A percentile compares a stretch with the other conserved stretches of the same genome.
These are phyloP conservation scores for Dendropsophus ebraccatus DNA, from an alignment of 2,113 vertebrate genomes.

Conservation along the genomic window DNA sequence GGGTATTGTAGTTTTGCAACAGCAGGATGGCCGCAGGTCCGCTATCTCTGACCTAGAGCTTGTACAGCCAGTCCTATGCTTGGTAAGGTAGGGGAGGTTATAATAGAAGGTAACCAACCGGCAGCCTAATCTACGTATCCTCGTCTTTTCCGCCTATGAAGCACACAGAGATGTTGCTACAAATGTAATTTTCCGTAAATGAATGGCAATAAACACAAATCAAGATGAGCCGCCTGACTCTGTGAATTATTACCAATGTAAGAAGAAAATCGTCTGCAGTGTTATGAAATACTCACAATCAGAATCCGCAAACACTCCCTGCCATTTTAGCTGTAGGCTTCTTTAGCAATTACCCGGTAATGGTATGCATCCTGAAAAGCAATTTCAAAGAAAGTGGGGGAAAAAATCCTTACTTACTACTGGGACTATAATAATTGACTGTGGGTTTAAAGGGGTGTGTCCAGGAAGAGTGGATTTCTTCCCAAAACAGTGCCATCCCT, in stretches of 20 bases:
- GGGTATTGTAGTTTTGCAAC: too few species aligned
- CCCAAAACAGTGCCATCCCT: too few species aligned
- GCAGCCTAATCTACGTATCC: neutral
- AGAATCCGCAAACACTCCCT: neutral
- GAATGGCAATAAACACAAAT: slow-evolving; percentile 24
- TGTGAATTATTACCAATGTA: neutral
- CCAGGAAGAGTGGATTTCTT: too few species aligned
- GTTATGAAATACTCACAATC: slow-evolving; percentile 5
- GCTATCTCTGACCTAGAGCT: too few species aligned
- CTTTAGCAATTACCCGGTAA: neutral
- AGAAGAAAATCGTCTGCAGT: neutral
- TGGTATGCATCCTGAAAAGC: neutral
- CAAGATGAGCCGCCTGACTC: neutral
- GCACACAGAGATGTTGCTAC: neutral
- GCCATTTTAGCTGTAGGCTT: neutral
- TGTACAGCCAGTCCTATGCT: too few species aligned
- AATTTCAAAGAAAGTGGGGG: neutral
- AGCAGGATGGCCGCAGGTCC: too few species aligned
- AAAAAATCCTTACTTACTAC: neutral
- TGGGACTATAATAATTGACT: too few species aligned
- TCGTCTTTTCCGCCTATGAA: neutral
- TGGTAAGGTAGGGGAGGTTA: too few species aligned
- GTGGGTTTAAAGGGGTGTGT: too few species aligned
- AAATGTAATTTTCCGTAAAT: slow-evolving; percentile 28
- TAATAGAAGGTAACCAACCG: neutral